Base-by-base conservation (phyloP, 2,113 vertebrate genomes). In the Phyllostomus hastatus region DNA sequence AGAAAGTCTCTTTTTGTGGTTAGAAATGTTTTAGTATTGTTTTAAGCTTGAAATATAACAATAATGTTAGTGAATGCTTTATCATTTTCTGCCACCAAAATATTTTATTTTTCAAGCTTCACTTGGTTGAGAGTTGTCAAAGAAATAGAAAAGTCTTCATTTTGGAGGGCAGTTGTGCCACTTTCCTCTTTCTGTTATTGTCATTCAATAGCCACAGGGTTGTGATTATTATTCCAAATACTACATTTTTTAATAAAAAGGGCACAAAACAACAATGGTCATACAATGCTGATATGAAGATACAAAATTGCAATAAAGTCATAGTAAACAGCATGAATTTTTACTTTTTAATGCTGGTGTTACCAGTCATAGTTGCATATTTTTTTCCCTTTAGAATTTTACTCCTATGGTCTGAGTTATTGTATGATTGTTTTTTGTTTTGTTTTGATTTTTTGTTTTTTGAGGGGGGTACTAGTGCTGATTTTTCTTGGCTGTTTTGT, bases 91-190 rank as follows among this genome's bases (percentile, higher is more conserved):
- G 14, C 22, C 64, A 84, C 17, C 50, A 52, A 79, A 75, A 80
- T 93, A 64, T 79, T 97, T 76, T 88, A 52, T 92, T 75, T 95
- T 88, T 14, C 33, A 89, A 88, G 26, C 83, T 83, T 89, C 43
- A 79, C 4, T 72, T 64, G 14, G 3, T 94, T 50, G 59, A 61
- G 90, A 43, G 81, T 87, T 85, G 31, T 67, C 43, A 76, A 38
- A 83, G 20, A 83, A 61, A 57, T 22, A 54, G 66, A 41, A 92
- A 86, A 19, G 20, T 4, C 72, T 70, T 73, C 87, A 15, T 90
- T 93, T 82, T 43, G 41, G 78, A 78, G 8, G 41, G 41, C 26
- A 61, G 10, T 52, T 75, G 24, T 79, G 7, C 14, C 28, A 52
- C 22, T 86, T 78, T 72, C 33, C 46, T 92, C 12, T n/a, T 64